These are phyloP conservation scores for Helicoverpa zea DNA, from an alignment of 1,140 invertebrate genomes.

Conservation along the genomic window DNA sequence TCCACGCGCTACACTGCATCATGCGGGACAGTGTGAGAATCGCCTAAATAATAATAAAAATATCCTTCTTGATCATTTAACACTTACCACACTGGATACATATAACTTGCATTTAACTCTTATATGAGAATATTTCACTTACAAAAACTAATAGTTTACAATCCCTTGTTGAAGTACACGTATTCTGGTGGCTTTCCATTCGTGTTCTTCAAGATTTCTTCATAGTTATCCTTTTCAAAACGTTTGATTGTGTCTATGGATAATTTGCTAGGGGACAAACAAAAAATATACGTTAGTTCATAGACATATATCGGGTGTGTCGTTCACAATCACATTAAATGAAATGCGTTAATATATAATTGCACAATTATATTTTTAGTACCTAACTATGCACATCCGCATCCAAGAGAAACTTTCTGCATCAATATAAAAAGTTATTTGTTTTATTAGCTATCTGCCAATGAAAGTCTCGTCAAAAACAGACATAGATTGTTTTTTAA, in stretches of 20 bases:
- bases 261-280: constrained; percentile 86
- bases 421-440: no score
- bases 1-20: no score
- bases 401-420: no score
- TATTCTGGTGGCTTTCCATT: constrained; percentile 89
- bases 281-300: not conserved
- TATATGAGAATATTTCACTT: constrained; percentile 2
- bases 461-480: no score
- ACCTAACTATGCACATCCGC: no score
- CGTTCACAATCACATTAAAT: no score
- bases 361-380: not conserved
- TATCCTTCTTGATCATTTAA: constrained; percentile 12
- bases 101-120: not conserved
- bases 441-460: no score
- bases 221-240: constrained; percentile 91
- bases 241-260: constrained; percentile 90
- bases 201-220: constrained; percentile 89
- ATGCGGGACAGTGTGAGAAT: no score
- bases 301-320: no score
- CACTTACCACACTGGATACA: not conserved
- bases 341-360: no score
- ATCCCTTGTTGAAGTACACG: constrained; percentile 94
- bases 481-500: no score
- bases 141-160: constrained; percentile 85
- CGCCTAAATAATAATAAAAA: not conserved